phyloP scores from a whole-genome alignment of 30 jellyfish, hydroid and myxozoan genomes.

The Nemopilema nomurai region DNA sequence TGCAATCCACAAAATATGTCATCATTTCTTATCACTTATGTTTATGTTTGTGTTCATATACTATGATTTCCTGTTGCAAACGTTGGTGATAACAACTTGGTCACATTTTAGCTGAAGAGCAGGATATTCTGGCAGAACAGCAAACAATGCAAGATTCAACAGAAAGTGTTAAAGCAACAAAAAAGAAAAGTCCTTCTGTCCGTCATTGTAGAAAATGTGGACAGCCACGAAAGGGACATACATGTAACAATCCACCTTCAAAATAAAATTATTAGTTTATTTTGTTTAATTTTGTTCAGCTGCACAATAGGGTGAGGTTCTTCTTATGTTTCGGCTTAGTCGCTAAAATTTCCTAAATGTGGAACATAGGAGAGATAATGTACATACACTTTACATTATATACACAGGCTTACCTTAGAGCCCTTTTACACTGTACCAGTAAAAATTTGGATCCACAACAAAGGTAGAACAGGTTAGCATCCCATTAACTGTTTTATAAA shows the following conservation, averaged over 20 bases:
- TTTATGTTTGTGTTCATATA: constrained; percentile 5
- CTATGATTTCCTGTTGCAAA: constrained; percentile 8
- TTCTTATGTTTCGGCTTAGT: constrained; percentile 21
- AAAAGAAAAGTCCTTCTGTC: neutral
- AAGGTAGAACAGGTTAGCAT: neutral
- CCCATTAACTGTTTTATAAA: neutral
- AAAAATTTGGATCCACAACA: constrained; percentile 12
- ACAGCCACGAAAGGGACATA: constrained; percentile 7
- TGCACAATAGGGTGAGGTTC: constrained; percentile 2
- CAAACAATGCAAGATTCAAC: neutral
- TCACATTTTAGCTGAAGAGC: constrained; percentile 15
- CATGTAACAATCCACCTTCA: constrained; percentile 27
- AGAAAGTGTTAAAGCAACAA: neutral
- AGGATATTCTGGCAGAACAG: constrained; percentile 1
- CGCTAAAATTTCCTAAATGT: neutral
- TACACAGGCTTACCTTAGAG: constrained; percentile 11
- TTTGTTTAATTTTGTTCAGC: constrained; percentile 2
- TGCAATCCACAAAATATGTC: neutral
- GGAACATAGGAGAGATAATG: neutral
- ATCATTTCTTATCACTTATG: constrained; percentile 12
- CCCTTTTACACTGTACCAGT: constrained; percentile 18
- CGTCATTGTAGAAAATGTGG: neutral
- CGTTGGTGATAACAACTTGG: neutral
- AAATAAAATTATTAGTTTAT: neutral
- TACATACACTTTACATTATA: neutral